Conservation (phyloP, 2,113 vertebrate species). For the Siniperca knerii region DNA sequence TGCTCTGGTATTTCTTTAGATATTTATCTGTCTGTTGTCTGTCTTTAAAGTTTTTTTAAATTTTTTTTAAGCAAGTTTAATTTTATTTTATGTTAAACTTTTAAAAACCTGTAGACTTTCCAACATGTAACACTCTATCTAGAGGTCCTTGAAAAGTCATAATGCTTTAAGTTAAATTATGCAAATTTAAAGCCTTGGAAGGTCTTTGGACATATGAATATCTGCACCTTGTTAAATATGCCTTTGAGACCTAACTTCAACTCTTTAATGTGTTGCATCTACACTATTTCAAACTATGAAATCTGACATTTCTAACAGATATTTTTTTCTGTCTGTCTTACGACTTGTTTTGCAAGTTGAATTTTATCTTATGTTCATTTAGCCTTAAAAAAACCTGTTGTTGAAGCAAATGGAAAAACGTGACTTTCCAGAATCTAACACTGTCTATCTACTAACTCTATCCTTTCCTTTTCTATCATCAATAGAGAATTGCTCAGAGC, state of each 20-base stretch:
- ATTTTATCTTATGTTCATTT: slow-evolving; percentile 5
- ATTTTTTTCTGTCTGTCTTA: neutral
- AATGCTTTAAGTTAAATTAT: slow-evolving; percentile 32
- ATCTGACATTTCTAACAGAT: slow-evolving; percentile 8
- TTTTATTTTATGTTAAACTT: slow-evolving; percentile 33
- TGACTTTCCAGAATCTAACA: neutral
- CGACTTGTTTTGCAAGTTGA: slow-evolving; percentile 9
- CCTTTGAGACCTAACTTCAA: neutral
- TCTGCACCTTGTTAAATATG: slow-evolving; percentile 13
- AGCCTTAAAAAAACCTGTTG: neutral
- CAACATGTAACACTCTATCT: slow-evolving; percentile 21
- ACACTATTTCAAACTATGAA: neutral
- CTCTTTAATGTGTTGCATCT: slow-evolving; percentile 8
- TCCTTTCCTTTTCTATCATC: slow-evolving; percentile 26
- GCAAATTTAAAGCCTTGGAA: slow-evolving; percentile 4
- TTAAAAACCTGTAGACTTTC: slow-evolving; percentile 23
- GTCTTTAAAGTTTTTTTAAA: neutral
- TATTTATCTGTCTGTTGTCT: slow-evolving; percentile 6
- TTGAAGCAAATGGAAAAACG: neutral
- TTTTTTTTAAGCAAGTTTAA: slow-evolving; percentile 9
- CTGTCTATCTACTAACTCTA: neutral
- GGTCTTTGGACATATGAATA: slow-evolving; percentile 13
- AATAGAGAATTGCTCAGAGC: slow-evolving; percentile 96
- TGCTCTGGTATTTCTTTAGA: slow-evolving; percentile 24
- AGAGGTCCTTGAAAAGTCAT: slow-evolving; percentile 16